Evolutionary conservation across 2,888 invertebrate genomes (phyloP).

Genomic region (Melieria crassipennis): DNA sequence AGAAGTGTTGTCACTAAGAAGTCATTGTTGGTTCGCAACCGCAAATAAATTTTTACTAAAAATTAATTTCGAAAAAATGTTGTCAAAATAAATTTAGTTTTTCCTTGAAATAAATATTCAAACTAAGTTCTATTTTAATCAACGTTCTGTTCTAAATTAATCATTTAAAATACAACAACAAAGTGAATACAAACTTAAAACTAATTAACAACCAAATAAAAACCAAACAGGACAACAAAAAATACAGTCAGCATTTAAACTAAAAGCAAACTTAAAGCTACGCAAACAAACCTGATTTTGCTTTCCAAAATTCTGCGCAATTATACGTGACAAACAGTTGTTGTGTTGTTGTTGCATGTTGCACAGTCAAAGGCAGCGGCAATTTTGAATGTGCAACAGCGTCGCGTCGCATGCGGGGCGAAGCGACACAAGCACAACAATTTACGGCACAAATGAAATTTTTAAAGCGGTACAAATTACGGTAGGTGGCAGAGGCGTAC

Average conservation of each 20-base stretch:
- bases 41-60: too few species aligned
- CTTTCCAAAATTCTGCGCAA: slow-evolving; percentile 80
- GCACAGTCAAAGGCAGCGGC: slow-evolving; percentile 4
- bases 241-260: slow-evolving; percentile 14
- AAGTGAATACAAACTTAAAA: background rate
- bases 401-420: background rate
- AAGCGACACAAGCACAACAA: slow-evolving; percentile 1
- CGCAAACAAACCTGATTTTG: slow-evolving; percentile 79
- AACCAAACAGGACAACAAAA: slow-evolving; percentile 22
- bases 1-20: too few species aligned
- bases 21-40: too few species aligned
- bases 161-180: background rate
- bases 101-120: too few species aligned
- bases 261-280: slow-evolving; percentile 29
- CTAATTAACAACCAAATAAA: slow-evolving; percentile 21
- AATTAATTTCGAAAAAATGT: too few species aligned
- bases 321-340: slow-evolving; percentile 35
- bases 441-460: background rate
- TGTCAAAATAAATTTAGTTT: too few species aligned
- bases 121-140: too few species aligned
- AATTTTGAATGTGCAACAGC: slow-evolving; percentile 5
- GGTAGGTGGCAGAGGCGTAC: background rate
- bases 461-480: background rate
- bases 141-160: background rate
- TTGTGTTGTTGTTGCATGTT: slow-evolving; percentile 27